Base-by-base conservation (phyloP, 2,113 vertebrate genomes). In the Oryzias javanicus region DNA sequence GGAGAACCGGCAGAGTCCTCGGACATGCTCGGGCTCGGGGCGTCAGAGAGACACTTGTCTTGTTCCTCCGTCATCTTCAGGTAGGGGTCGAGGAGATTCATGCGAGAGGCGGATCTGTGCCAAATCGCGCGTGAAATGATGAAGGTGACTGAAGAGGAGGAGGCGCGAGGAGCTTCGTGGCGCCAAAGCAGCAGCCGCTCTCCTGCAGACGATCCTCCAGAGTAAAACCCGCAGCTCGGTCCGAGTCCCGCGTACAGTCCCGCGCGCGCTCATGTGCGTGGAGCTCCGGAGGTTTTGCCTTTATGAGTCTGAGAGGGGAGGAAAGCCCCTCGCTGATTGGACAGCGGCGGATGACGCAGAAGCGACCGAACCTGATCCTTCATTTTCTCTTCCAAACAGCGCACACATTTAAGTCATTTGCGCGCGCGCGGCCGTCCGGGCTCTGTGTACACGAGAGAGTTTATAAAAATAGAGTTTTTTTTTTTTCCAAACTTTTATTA, bases 21-120 rank as follows among this genome's bases (percentile, higher is more conserved):
- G 71, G 97, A 98, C 94, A 98, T 94, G 87, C 92, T 95, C 80
- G 97, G 96, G 89, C 97, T 98, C 78, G 96, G 97, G 69, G 92
- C 95, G 41, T 94, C 95, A 69, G 96, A 98, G 80, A 96, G 92
- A 81, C 94, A 94, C 90, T 99, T 98, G 76, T 98, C 96, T 92
- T 94, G 96, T 89, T 98, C 97, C 84, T 98, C 96, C 91, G 95
- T 94, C 97, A 99, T 99, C 91, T 98, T 99, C 91, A 95, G 90
- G 93, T 93, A 98, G 68, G 95, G 97, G 88, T 98, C 95, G 87
- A 99, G 94, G 91, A 99, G 95, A 99, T 98, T 98, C 97, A 99
- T 92, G 75, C 90, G 89, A 80, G 72, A 73, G 79, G 76, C 79
- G 3, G 61, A 41, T 47, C 55, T 74, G 50, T 64, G 44, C 76